phyloP scores from a whole-genome alignment of 1,140 invertebrate species.

The Oryzaephilus surinamensis region DNA sequence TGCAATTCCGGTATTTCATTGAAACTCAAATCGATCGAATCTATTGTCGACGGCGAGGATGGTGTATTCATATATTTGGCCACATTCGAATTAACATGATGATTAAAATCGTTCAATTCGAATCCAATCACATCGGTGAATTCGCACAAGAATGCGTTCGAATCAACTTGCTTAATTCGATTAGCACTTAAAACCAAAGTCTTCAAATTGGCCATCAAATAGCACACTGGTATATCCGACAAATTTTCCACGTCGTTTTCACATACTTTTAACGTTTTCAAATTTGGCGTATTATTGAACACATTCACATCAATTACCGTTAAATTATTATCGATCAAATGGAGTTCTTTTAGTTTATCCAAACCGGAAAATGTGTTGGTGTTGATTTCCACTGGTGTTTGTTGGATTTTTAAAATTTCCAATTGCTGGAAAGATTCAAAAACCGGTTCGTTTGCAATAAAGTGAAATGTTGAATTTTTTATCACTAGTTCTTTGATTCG shows the following conservation, averaged over 20 bases:
- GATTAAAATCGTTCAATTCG: conserved; percentile 2
- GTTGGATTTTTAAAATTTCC: background rate
- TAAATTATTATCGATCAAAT: conserved; percentile 20
- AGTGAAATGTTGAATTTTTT: conserved; percentile 16
- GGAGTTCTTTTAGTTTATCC: conserved; percentile 17
- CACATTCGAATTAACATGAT: background rate
- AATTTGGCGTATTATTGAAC: conserved; percentile 15
- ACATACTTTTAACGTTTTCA: conserved; percentile 22
- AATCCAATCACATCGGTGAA: no score
- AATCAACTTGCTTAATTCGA: conserved; percentile 7
- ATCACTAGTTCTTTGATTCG: conserved; percentile 22
- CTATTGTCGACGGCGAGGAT: no score
- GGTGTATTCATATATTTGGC: no score
- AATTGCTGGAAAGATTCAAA: background rate
- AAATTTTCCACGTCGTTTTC: conserved; percentile 20
- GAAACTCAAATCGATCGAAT: conserved; percentile 24
- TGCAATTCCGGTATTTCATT: no score
- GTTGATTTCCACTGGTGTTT: background rate
- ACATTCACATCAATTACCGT: conserved; percentile 5
- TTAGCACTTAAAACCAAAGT: conserved; percentile 17
- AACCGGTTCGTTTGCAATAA: conserved; percentile 11
- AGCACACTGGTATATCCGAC: conserved; percentile 19
- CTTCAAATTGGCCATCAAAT: conserved; percentile 16
- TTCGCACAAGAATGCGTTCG: no score
- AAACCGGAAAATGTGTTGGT: conserved; percentile 13